phyloP scores from a whole-genome alignment of 2,888 invertebrate species.

The Conistra vaccinii region DNA sequence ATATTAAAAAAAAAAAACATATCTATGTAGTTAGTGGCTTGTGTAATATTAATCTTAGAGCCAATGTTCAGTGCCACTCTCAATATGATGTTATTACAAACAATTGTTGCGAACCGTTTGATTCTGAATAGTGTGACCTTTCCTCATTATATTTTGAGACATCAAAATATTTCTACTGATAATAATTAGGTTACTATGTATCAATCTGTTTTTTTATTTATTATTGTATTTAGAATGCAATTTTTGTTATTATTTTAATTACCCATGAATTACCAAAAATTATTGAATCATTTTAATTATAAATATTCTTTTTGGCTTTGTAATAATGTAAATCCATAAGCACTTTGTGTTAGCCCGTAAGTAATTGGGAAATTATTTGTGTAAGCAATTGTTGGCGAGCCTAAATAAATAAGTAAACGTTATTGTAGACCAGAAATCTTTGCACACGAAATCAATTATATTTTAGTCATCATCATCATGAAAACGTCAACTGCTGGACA shows the following conservation, averaged over 20 bases:
- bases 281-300: too few relatives aligned
- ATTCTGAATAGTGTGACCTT: constrained; percentile 34
- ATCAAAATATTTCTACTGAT: not conserved
- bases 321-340: too few relatives aligned
- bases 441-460: not conserved
- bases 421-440: not conserved
- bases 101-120: constrained; percentile 29
- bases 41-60: constrained; percentile 45
- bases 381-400: too few relatives aligned
- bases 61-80: constrained; percentile 22
- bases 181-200: not conserved
- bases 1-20: not conserved
- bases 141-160: constrained; percentile 24
- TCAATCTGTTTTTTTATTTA: too few relatives aligned
- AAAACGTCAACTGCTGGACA: too few relatives aligned
- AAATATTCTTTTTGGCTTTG: too few relatives aligned
- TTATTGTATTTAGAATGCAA: too few relatives aligned
- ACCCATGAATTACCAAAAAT: too few relatives aligned
- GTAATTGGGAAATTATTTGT: too few relatives aligned
- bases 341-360: too few relatives aligned
- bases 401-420: not conserved
- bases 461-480: not conserved
- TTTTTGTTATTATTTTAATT: too few relatives aligned
- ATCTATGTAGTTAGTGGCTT: not conserved
- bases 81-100: constrained; percentile 47